Conservation (phyloP, 2,113 vertebrate genomes). For the Danio rerio region GRCz12tu NC_133182.1:17367001-17367500, state of each 20-base stretch:
- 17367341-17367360: neutral
- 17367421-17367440: neutral
- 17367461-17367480: neutral
- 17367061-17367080: neutral
- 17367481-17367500: neutral
- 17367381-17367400: neutral
- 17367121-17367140: neutral
- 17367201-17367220: neutral
- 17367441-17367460: neutral
- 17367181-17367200: neutral
- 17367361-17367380: neutral
- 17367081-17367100: neutral
- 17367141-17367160: constrained; percentile 8
- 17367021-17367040: too few species aligned
- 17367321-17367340: neutral
- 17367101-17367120: neutral
- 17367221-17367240: neutral
- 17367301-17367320: too few species aligned
- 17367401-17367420: neutral
- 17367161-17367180: constrained; percentile 9
- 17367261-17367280: neutral
- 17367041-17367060: neutral
- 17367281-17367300: neutral
- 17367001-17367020: too few species aligned
- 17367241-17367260: neutral